These are phyloP conservation scores for Pundamilia nyererei DNA, from an alignment of 2,113 vertebrate species.

Conservation along the genomic window DNA sequence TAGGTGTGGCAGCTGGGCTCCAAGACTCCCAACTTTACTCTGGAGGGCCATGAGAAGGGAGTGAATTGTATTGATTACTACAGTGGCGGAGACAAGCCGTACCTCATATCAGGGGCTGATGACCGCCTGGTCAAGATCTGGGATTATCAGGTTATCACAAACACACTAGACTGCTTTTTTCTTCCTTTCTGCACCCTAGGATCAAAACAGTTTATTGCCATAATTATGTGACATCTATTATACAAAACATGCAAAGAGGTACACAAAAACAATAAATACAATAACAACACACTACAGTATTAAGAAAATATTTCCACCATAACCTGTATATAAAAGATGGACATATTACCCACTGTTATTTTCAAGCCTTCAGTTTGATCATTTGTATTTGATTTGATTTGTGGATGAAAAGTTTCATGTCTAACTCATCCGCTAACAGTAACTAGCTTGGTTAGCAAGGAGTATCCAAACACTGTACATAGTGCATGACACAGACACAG, in stretches of 20 bases:
- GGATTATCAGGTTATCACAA: conserved; percentile 90
- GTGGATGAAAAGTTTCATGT: neutral
- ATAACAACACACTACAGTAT: neutral
- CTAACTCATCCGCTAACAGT: neutral
- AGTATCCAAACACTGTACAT: neutral
- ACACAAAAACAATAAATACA: neutral
- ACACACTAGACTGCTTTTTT: neutral
- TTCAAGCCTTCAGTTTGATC: neutral
- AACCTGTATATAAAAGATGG: neutral
- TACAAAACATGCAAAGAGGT: neutral
- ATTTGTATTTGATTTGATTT: neutral
- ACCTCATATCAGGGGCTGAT: conserved; percentile 97
- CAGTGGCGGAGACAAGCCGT: conserved; percentile 97
- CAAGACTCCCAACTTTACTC: conserved; percentile 94
- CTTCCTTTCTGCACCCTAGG: neutral
- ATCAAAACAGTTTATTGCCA: neutral
- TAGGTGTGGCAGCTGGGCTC: conserved; percentile 98
- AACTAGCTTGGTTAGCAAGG: neutral
- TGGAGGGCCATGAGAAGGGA: conserved; percentile 97
- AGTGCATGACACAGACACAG: neutral
- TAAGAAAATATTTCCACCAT: neutral
- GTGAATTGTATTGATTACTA: conserved; percentile 99
- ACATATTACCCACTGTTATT: neutral
- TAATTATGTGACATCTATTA: neutral
- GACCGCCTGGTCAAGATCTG: conserved; percentile 98